Evolutionary conservation across 2,888 invertebrate species (phyloP), one percentile per base, ranked within the genome.

Genomic region (Hipparchia sbordonii): DNA sequence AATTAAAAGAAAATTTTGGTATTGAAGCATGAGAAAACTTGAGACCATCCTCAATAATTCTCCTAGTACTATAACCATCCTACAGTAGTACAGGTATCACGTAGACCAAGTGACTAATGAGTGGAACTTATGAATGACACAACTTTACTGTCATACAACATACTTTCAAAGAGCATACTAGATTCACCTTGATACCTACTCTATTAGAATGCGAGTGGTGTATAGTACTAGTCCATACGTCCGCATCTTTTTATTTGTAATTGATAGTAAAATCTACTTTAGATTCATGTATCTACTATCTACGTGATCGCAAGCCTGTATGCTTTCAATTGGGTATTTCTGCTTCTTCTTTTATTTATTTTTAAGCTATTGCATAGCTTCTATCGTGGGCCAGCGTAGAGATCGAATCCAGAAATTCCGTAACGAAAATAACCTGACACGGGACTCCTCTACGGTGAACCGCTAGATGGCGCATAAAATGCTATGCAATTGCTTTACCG

Each of bases 151-250:
- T 12, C 33, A 10, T 33, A 60, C 59, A 12, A 6, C 1, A 12
- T 13, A 60, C 5, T 39, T 6, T 23, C 0, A 1, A 23, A 23
- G 23, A 12, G 10, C 1, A 12, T 13, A 60, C 5, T 39, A 6
- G 39, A 60, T 60, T 33, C 59, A 60, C 12, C 39, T 60, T 60
- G 39, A 60, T 60, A 60, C 39, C 39, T 60, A 60, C 39, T 39
- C 33, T 60, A 60, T 60, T 39, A 60, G 59, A 60, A 60, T 60
- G 59, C 59, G 1, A 6, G 59, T 39, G 33, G 59, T 60, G 23
- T 39, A 48, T 6, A 7, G 48, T 12, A 33, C 39, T 39, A 39
- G 39, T 5, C 2, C 1, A 39, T 23, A 60, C 59, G 39, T 5
- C 39, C 10, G 59, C 59, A 60, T 39, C 59, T 33, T 13, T 54